A percentile compares a stretch with the other conserved stretches of the same genome.
Conservation (phyloP, 2,888 invertebrate genomes). For the Sussaba pulchella region DNA sequence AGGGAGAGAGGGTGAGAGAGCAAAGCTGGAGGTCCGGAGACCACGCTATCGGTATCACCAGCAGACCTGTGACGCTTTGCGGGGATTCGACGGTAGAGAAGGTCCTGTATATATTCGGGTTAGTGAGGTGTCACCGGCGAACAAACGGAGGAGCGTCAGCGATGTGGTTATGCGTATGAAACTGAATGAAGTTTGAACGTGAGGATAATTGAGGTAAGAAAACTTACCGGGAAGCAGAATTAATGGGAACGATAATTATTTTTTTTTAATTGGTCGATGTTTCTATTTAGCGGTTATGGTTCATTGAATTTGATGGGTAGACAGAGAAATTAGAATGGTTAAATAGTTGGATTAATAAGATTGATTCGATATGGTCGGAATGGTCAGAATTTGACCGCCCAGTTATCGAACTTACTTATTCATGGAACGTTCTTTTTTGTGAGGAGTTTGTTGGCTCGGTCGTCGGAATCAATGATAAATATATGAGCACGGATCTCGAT, state of each 20-base stretch:
- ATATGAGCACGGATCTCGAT: constrained; percentile 17
- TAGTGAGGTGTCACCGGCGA: neutral
- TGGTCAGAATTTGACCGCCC: constrained; percentile 3
- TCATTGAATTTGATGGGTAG: too few relatives aligned
- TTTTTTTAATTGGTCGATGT: too few relatives aligned
- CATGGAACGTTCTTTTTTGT: neutral
- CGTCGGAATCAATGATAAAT: constrained; percentile 37
- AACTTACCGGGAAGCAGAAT: too few relatives aligned
- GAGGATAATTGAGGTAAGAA: neutral
- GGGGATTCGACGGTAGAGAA: neutral
- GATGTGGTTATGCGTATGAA: neutral
- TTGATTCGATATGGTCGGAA: neutral
- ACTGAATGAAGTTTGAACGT: neutral
- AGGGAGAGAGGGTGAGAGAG: neutral
- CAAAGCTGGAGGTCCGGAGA: neutral
- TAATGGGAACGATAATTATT: too few relatives aligned
- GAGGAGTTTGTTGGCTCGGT: constrained; percentile 15
- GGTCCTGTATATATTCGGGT: neutral
- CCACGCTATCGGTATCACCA: constrained; percentile 14
- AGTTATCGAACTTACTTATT: neutral
- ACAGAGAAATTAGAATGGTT: too few relatives aligned
- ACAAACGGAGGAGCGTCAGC: neutral
- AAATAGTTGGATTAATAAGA: too few relatives aligned
- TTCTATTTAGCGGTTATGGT: too few relatives aligned
- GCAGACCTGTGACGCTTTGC: constrained; percentile 8